phyloP scores from a whole-genome alignment of 2,113 vertebrate species.

The Poecile atricapillus region DNA sequence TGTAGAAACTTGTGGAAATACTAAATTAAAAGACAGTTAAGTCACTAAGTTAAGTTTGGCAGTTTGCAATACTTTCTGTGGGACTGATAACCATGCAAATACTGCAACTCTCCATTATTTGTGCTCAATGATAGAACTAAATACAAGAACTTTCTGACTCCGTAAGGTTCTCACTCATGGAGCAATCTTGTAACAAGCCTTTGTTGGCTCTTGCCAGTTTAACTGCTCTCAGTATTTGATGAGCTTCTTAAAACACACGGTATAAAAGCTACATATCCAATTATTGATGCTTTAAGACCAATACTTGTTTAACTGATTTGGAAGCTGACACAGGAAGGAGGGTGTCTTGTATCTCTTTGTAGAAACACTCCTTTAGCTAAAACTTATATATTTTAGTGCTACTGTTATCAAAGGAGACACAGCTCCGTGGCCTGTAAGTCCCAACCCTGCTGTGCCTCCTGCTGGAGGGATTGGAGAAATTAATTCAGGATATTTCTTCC shows the following conservation, averaged over 20 bases:
- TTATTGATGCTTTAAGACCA: neutral
- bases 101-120: neutral
- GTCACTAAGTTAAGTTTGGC: neutral
- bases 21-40: neutral
- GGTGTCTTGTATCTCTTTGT: neutral
- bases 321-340: neutral
- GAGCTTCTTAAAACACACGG: neutral
- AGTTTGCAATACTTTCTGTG: neutral
- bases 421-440: neutral
- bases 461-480: neutral
- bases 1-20: neutral
- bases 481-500: neutral
- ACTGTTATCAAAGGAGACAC: neutral
- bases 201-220: neutral
- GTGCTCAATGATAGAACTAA: neutral
- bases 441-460: fast-evolving
- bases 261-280: neutral
- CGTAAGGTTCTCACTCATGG: neutral
- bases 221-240: neutral
- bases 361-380: neutral
- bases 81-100: neutral
- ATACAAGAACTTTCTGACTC: neutral
- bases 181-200: neutral
- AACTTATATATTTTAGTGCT: neutral
- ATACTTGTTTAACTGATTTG: neutral